These are phyloP conservation scores for Cossypha niveicapilla DNA, from an alignment of 2,797 vertebrate genomes.

Conservation along the genomic window DNA sequence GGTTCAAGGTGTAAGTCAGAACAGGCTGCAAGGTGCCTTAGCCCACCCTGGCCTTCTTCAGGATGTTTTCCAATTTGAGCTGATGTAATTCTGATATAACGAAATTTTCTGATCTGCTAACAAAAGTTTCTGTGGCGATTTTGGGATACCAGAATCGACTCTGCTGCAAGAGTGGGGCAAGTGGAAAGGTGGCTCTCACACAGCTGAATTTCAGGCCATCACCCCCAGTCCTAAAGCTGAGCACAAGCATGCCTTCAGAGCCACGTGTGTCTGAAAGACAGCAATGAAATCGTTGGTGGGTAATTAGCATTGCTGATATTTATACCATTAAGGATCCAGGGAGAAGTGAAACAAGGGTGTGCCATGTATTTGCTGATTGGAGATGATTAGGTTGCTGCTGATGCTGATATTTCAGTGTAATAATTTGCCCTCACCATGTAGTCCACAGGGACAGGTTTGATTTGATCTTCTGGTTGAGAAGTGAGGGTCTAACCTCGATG, in stretches of 20 bases:
- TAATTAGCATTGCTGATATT: conserved; percentile 2
- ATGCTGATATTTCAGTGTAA: not conserved
- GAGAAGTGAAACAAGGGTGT: not conserved
- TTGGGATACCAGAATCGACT: not conserved
- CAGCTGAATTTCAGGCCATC: not conserved
- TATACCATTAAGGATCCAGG: not conserved
- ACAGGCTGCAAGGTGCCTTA: not conserved
- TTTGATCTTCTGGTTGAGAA: not conserved
- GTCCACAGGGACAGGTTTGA: not conserved
- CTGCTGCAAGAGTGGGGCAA: not conserved
- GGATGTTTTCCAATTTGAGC: not conserved
- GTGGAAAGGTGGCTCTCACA: not conserved
- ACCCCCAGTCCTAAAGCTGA: not conserved
- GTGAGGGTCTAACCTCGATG: not conserved
- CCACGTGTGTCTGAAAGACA: not conserved
- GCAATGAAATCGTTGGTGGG: not conserved
- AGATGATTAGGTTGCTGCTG: not conserved
- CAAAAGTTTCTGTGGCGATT: not conserved
- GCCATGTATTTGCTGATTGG: not conserved
- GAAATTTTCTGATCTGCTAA: not conserved
- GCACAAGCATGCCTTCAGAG: not conserved
- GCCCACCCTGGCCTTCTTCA: not conserved
- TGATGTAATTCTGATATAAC: not conserved
- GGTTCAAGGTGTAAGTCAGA: not conserved
- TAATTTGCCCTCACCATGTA: not conserved